phyloP scores from a whole-genome alignment of 1,140 invertebrate genomes.

The Drosophila neocordata region DNA sequence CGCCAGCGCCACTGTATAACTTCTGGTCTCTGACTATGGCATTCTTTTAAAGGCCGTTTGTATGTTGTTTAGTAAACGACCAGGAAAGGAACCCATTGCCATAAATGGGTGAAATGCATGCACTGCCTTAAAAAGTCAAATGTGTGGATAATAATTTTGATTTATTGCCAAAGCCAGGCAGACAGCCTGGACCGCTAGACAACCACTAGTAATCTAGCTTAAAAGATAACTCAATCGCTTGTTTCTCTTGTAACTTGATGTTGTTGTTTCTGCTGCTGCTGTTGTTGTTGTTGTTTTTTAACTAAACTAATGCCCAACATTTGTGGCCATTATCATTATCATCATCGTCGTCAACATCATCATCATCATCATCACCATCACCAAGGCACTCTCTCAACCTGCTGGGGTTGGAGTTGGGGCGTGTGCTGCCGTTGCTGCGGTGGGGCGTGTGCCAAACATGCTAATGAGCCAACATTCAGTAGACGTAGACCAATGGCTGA shows the following conservation, averaged over 20 bases:
- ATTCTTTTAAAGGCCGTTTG: conserved; percentile 77
- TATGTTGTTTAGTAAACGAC: conserved; percentile 23
- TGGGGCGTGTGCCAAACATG: conserved; percentile 75
- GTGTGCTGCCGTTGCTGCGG: conserved; percentile 56
- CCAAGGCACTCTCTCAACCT: conserved; percentile 37
- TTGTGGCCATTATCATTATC: conserved; percentile 56
- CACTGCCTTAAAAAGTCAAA: conserved; percentile 74
- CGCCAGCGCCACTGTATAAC: conserved; percentile 68
- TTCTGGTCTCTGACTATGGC: conserved; percentile 43
- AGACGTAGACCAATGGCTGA: conserved; percentile 71
- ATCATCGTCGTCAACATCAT: background rate
- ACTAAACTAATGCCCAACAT: conserved; percentile 2
- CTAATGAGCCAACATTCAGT: conserved; percentile 73
- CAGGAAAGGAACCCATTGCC: conserved; percentile 59
- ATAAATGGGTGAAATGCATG: conserved; percentile 71
- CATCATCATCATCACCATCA: conserved; percentile 65
- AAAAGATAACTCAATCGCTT: conserved; percentile 62
- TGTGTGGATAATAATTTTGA: conserved; percentile 79
- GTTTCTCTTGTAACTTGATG: conserved; percentile 6
- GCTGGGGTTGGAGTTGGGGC: conserved; percentile 43
- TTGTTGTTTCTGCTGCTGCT: background rate
- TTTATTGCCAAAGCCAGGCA: conserved; percentile 63
- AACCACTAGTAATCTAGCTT: conserved; percentile 56
- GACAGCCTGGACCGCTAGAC: conserved; percentile 21
- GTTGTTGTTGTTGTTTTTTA: conserved; percentile 1